A percentile compares a stretch with the other conserved stretches of the same genome.
Evolutionary conservation across 1,140 invertebrate genomes (phyloP).

Genomic region (Zophobas atratus): DNA sequence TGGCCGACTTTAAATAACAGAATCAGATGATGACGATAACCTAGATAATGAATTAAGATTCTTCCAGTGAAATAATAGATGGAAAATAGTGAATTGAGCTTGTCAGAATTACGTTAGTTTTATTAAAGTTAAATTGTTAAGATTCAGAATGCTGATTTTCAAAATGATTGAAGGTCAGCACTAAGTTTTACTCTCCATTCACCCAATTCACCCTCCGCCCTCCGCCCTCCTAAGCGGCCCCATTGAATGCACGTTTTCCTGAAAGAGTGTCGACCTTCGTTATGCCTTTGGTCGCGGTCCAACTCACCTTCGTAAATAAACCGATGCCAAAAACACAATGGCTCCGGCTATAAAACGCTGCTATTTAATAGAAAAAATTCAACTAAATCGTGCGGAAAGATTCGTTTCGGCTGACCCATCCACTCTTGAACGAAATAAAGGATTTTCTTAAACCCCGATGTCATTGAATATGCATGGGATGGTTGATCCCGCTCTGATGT

Average conservation of each 20-base stretch:
- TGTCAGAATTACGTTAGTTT: no score
- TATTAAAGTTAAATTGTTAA: no score
- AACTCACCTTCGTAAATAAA: conserved; percentile 8
- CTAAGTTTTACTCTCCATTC: not conserved
- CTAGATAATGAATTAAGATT: no score
- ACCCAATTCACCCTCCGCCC: no score
- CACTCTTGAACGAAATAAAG: not conserved
- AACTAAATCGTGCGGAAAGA: not conserved
- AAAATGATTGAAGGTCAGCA: no score
- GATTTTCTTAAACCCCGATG: not conserved
- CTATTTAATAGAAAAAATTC: not conserved
- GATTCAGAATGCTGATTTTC: no score
- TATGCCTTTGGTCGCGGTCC: not conserved
- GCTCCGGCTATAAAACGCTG: not conserved
- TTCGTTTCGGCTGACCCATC: not conserved
- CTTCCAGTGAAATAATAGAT: no score
- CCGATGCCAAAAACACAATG: not conserved
- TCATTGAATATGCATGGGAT: not conserved
- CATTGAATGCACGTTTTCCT: not conserved
- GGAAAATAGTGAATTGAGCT: no score
- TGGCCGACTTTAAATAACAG: no score
- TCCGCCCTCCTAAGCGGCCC: no score
- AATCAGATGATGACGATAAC: no score
- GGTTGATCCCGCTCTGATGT: not conserved
- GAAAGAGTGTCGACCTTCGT: not conserved